Evolutionary conservation across 2,113 vertebrate species (phyloP), one percentile per base, ranked within the genome.

Genomic region (Elanus axillaris): DNA sequence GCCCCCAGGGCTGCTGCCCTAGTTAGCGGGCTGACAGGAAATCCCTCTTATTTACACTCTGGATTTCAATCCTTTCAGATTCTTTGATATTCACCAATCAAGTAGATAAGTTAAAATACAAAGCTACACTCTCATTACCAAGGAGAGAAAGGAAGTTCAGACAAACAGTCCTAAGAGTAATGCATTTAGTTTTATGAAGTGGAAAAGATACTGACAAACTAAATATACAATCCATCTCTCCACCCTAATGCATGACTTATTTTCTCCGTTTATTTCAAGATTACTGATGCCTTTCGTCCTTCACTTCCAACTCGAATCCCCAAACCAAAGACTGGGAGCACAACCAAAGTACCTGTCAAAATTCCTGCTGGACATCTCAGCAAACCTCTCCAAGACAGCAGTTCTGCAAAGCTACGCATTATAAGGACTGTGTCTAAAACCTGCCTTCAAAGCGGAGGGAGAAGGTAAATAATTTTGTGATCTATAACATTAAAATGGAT

Each of bases 291-390:
- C 40, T 98, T 98, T 94, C 98, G 93, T 67, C 98, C 94, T n/a
- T 97, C 98, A 79, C 94, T 98, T 76, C 99, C 99, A 59, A 99
- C 98, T 52, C 96, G 98, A 81, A 99, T 99, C 86, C 99, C 99
- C 89, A 99, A 99, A 98, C 98, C 98, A 50, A 99, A 99, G 97
- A 88, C 98, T 82, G 97, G 32, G 52, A 86, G 79, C 77, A 92
- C 97, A 91, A 97, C 97, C 81, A 98, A 98, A 95, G 93, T 96
- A 93, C 96, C 98, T 34, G 96, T 88, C 93, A 96, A 95, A 72
- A 84, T n/a, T 38, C 58, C 94, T 32, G 56, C 67, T 4, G 94
- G 76, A 55, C 91, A 95, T n/a, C 77, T 82, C 60, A 97, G 90
- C 73, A 98, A 98, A 74, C 55, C 95, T 52, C 73, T 83, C 48